Evolutionary conservation across 2,113 vertebrate genomes (phyloP).

Genomic region (Stomatorhinus ivindoensis): DNA sequence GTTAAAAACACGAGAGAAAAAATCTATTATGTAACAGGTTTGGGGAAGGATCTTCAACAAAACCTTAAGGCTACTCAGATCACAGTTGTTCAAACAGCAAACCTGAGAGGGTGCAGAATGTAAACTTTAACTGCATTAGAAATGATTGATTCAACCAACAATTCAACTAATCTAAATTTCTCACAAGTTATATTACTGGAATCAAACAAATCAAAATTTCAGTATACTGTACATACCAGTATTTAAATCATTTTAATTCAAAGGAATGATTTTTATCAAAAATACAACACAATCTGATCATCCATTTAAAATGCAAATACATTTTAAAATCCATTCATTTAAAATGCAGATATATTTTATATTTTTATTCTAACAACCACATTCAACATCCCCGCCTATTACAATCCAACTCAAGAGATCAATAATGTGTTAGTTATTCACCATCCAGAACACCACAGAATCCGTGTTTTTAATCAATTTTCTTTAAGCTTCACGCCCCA

Average conservation of each 20-base stretch:
- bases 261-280: neutral
- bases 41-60: neutral
- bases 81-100: neutral
- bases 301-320: neutral
- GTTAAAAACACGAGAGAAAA: neutral
- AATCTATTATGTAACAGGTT: neutral
- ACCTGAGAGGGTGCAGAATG: neutral
- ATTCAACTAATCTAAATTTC: neutral
- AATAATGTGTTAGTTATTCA: neutral
- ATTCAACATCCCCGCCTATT: neutral
- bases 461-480: neutral
- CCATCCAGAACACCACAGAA: neutral
- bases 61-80: neutral
- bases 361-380: neutral
- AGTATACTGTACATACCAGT: neutral
- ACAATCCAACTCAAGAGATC: neutral
- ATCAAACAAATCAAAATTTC: neutral
- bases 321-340: neutral
- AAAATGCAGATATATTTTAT: neutral
- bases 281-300: neutral
- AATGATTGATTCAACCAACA: neutral
- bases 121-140: neutral
- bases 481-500: neutral
- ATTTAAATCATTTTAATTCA: neutral
- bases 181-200: neutral